These are phyloP conservation scores for Seriola dumerili DNA, from an alignment of 2,113 vertebrate species.

Conservation along the genomic window DNA sequence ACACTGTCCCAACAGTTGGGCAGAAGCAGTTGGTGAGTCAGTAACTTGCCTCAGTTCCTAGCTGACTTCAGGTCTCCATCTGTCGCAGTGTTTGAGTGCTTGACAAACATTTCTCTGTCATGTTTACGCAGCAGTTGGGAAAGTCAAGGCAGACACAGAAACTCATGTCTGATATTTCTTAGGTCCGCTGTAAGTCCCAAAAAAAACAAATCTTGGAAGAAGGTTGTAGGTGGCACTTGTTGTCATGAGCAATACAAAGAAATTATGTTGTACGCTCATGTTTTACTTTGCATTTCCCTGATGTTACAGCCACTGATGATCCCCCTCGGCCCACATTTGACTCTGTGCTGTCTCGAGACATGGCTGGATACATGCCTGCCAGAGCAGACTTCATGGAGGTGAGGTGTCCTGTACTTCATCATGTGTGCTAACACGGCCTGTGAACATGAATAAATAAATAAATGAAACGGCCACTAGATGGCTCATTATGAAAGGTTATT, in stretches of 20 bases:
- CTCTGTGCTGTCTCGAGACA: constrained; percentile 95
- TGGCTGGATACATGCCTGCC: constrained; percentile 99
- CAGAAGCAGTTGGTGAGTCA: constrained; percentile 35
- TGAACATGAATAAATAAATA: background rate
- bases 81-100: constrained; percentile 28
- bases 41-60: constrained; percentile 29
- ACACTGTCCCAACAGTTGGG: constrained; percentile 12
- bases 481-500: background rate
- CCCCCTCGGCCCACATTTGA: constrained; percentile 96
- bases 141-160: background rate
- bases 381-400: constrained; percentile 98
- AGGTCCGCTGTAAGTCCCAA: background rate
- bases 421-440: background rate
- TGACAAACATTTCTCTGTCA: constrained; percentile 6
- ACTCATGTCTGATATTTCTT: background rate
- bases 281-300: background rate
- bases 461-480: background rate
- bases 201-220: background rate
- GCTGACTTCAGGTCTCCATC: constrained; percentile 21
- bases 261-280: background rate
- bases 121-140: constrained; percentile 20
- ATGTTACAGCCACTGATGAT: constrained; percentile 91
- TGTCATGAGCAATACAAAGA: background rate
- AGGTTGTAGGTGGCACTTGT: background rate
- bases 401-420: constrained; percentile 49